Conservation (phyloP, 2,888 invertebrate species). For the Blastobasis lacticolella region DNA sequence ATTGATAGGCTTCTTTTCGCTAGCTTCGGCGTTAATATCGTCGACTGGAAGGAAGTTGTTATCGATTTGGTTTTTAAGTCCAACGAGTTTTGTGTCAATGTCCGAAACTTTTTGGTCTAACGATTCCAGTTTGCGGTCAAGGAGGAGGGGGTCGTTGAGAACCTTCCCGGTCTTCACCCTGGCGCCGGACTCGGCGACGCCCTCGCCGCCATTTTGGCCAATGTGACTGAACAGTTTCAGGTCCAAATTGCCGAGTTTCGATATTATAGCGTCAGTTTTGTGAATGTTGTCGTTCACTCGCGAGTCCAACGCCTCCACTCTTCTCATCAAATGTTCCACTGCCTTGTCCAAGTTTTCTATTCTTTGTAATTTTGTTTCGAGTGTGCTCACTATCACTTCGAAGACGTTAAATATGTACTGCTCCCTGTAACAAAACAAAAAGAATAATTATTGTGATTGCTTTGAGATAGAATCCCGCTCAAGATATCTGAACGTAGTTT, state of each 20-base stretch:
- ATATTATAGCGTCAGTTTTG: conserved; percentile 88
- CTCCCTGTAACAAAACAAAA: conserved; percentile 78
- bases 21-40: conserved; percentile 90
- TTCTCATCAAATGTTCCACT: conserved; percentile 88
- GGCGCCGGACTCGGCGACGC: conserved; percentile 41
- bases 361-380: conserved; percentile 89
- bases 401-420: conserved; percentile 92
- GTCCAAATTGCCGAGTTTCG: conserved; percentile 83
- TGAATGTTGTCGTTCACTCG: conserved; percentile 88
- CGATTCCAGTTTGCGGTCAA: conserved; percentile 80
- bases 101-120: conserved; percentile 89
- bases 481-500: no score
- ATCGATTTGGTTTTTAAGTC: conserved; percentile 87
- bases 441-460: background rate
- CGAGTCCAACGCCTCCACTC: conserved; percentile 87
- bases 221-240: conserved; percentile 80
- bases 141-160: conserved; percentile 55
- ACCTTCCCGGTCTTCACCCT: conserved; percentile 25
- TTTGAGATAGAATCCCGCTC: no score
- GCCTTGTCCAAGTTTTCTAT: conserved; percentile 92
- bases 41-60: conserved; percentile 86
- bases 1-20: conserved; percentile 89
- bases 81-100: conserved; percentile 85
- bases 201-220: conserved; percentile 46
- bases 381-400: conserved; percentile 90